Percentiles rank a stretch among this genome's conserved stretches.
These are phyloP conservation scores for Montipora capitata DNA, from an alignment of 92 coral and sea anemone species.

Conservation along the genomic window DNA sequence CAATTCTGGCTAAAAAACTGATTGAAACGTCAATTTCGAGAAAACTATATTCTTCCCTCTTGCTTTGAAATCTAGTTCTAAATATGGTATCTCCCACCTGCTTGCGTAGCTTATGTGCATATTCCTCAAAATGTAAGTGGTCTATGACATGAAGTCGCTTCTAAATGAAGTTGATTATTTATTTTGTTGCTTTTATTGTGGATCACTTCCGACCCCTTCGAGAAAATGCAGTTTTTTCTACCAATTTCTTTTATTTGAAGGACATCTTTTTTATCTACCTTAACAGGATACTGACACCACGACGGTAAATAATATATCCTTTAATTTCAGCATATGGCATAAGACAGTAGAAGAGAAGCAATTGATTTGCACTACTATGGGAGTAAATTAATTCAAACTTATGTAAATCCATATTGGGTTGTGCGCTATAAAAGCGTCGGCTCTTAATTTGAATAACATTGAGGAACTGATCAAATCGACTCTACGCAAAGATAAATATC, in stretches of 20 bases:
- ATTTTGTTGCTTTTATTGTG: background rate
- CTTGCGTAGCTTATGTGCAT: background rate
- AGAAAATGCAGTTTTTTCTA: background rate
- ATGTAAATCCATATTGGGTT: background rate
- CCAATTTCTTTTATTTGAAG: background rate
- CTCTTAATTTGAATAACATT: background rate
- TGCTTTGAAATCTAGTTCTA: slow-evolving; percentile 36
- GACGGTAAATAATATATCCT: slow-evolving; percentile 21
- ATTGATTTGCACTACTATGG: background rate
- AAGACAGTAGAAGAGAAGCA: no score
- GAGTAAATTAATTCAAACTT: slow-evolving; percentile 20
- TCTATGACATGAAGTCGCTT: background rate
- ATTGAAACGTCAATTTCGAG: no score
- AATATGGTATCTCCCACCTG: slow-evolving; percentile 19
- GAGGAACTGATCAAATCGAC: slow-evolving; percentile 3
- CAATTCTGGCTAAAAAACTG: no score
- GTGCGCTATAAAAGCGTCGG: slow-evolving; percentile 6
- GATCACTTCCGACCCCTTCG: background rate
- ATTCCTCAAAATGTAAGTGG: background rate
- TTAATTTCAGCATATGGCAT: background rate
- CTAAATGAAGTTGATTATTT: background rate
- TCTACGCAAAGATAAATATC: background rate
- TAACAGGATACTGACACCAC: slow-evolving; percentile 16
- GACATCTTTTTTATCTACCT: background rate
- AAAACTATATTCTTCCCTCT: background rate